These are phyloP conservation scores for Clarias fuscus DNA, from an alignment of 2,797 vertebrate genomes.

Conservation along the genomic window DNA sequence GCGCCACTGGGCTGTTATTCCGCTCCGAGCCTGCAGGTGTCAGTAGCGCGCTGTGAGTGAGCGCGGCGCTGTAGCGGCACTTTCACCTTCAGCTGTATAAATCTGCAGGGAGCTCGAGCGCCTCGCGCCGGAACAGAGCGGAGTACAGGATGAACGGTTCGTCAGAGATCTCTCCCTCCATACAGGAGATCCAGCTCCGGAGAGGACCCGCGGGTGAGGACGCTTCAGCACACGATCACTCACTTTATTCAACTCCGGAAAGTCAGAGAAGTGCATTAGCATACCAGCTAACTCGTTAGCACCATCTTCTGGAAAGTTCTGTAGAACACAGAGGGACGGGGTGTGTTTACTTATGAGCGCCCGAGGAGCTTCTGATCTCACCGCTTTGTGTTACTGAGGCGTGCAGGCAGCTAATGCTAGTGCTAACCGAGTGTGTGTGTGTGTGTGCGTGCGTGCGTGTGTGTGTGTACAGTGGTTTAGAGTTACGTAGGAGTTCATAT, in stretches of 20 bases:
- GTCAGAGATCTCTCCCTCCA: not conserved
- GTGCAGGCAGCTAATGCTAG: not conserved
- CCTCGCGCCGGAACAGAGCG: not conserved
- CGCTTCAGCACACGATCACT: too few relatives aligned
- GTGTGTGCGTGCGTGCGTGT: too few relatives aligned
- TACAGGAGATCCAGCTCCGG: constrained; percentile 30
- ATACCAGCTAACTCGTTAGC: not conserved
- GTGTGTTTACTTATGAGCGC: not conserved
- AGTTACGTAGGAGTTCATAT: not conserved
- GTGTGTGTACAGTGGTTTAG: not conserved
- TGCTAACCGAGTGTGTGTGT: too few relatives aligned
- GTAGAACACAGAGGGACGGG: not conserved
- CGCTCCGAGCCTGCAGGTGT: constrained; percentile 11
- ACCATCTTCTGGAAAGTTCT: too few relatives aligned
- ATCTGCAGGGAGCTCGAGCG: not conserved
- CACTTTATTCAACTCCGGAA: not conserved
- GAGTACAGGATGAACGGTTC: constrained; percentile 13
- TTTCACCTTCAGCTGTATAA: not conserved
- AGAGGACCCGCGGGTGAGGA: constrained; percentile 32
- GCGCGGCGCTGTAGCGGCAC: not conserved
- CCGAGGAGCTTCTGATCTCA: not conserved
- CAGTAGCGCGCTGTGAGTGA: not conserved
- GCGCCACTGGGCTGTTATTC: not conserved
- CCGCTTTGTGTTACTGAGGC: not conserved
- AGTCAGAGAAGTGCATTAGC: not conserved